Evolutionary conservation across 2,888 invertebrate species (phyloP).

Genomic region (Lottia gigantea): DNA sequence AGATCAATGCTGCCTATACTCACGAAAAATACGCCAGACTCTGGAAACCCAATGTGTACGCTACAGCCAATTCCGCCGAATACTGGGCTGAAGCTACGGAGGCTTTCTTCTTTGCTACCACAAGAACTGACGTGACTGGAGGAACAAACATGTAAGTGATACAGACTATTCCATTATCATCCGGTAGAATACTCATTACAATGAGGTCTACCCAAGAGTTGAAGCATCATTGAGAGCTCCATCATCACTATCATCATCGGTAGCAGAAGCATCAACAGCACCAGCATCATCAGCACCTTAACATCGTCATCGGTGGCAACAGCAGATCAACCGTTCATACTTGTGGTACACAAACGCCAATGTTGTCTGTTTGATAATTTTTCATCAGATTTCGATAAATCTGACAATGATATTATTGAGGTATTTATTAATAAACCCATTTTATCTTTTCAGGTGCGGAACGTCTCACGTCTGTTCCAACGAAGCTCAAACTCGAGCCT

Average conservation of each 20-base stretch:
- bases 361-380: no score
- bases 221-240: no score
- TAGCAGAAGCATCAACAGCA: no score
- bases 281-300: no score
- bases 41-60: slow-evolving; percentile 38
- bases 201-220: not conserved
- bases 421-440: no score
- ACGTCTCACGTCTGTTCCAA: slow-evolving; percentile 21
- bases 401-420: no score
- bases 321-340: no score
- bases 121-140: slow-evolving; percentile 29
- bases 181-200: not conserved
- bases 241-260: no score
- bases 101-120: slow-evolving; percentile 36
- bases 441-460: slow-evolving; percentile 24
- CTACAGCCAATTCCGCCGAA: slow-evolving; percentile 38
- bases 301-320: no score
- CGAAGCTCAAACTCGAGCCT: slow-evolving; percentile 24
- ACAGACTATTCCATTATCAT: not conserved
- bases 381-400: no score
- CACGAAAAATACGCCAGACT: slow-evolving; percentile 27
- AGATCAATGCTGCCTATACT: slow-evolving; percentile 12
- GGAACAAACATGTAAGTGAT: slow-evolving; percentile 44
- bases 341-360: no score
- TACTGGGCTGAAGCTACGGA: slow-evolving; percentile 45